A percentile compares a stretch with the other conserved stretches of the same genome.
phyloP scores from a whole-genome alignment of 1,140 invertebrate species.

The Heliconius himera region DNA sequence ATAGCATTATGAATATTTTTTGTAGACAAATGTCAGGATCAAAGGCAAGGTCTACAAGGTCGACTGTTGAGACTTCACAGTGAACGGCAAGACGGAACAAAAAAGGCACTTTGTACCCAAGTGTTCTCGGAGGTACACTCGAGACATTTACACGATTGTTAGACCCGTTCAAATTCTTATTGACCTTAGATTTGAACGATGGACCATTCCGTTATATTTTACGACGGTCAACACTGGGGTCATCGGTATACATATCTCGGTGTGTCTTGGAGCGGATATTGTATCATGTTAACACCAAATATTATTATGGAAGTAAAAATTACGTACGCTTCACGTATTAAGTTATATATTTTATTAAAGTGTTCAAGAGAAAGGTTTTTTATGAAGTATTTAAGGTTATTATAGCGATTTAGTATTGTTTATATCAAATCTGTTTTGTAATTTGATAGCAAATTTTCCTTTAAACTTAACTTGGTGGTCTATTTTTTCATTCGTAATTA shows the following conservation, averaged over 20 bases:
- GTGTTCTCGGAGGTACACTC: constrained; percentile 5
- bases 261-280: constrained; percentile 3
- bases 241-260: constrained; percentile 10
- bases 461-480: neutral
- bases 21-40: constrained; percentile 25
- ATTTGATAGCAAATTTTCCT: neutral
- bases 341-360: neutral
- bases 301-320: neutral
- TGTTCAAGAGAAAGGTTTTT: neutral
- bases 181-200: constrained; percentile 22
- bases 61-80: neutral
- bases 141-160: constrained; percentile 11
- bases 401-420: neutral
- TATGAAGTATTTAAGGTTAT: neutral
- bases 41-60: constrained; percentile 23
- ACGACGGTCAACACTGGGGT: constrained; percentile 13
- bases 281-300: neutral
- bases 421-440: neutral
- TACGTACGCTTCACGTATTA: neutral
- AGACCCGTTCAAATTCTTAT: constrained; percentile 22
- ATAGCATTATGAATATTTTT: constrained; percentile 20
- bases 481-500: neutral
- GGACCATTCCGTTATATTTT: constrained; percentile 12
- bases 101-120: constrained; percentile 17
- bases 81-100: constrained; percentile 4